A percentile compares a stretch with the other conserved stretches of the same genome.
phyloP scores from a whole-genome alignment of 2,113 vertebrate genomes.

The Zosterops borbonicus region DNA sequence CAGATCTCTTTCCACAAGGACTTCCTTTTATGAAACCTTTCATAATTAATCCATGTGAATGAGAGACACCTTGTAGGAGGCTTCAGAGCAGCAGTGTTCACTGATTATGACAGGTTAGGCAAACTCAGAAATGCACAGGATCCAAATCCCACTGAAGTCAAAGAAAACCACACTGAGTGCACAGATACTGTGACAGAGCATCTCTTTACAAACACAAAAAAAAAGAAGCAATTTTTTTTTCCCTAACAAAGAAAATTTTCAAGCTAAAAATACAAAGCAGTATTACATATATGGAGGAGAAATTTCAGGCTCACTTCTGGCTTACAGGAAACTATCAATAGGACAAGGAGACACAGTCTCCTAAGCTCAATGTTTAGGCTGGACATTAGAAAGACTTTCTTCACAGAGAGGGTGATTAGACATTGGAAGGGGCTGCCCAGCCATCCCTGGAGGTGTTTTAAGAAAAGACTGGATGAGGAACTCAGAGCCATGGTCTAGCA shows the following conservation, averaged over 20 bases:
- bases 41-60: neutral
- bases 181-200: neutral
- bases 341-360: neutral
- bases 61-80: neutral
- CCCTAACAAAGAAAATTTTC: neutral
- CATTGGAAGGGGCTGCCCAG: neutral
- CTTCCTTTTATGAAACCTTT: slow-evolving; percentile 9
- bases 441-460: neutral
- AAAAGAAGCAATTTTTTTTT: neutral
- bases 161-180: neutral
- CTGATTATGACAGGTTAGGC: neutral
- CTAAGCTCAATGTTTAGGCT: neutral
- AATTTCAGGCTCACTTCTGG: neutral
- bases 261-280: neutral
- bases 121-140: neutral
- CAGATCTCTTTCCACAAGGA: neutral
- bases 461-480: neutral
- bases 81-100: neutral
- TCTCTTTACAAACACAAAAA: neutral
- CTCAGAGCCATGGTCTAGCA: neutral
- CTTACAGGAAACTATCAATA: neutral
- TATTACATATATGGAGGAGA: neutral
- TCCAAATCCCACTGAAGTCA: neutral
- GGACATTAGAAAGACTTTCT: neutral
- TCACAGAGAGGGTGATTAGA: neutral